Base-by-base conservation (phyloP, 2,888 invertebrate genomes). In the Cryptocephalus primarius region DNA sequence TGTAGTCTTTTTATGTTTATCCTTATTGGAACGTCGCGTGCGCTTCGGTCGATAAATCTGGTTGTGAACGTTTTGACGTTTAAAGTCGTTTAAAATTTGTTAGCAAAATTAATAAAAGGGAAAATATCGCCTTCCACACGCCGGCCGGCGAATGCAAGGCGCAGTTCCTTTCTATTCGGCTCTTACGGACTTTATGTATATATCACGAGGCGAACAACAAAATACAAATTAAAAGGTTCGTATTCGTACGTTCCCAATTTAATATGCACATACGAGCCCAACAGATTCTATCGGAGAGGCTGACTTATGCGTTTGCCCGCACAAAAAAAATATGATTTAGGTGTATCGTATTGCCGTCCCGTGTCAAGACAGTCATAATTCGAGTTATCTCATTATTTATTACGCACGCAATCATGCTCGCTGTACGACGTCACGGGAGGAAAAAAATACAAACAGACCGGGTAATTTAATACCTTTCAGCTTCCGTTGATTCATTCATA, bases 351-450 rank as follows among this genome's bases (percentile, higher is more conserved):
- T 65, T 62, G 62, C 63, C 56, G 58, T 57, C 55, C 56, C 48
- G 52, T 64, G 63, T 65, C 63, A 59, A 54, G 60, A 57, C 59
- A 61, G 60, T 66, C 65, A 65, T 66, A 65, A 65, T 65, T 64
- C 62, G 63, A 66, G 60, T 65, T 65, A 64, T 63, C 62, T 60
- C 57, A 52, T 64, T 64, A 64, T 66, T 64, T 64, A 66, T 64
- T 57, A 48, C 43, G 50, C 59, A 61, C 60, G 63, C 61, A 56
- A 59, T 52, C 56, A 43, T 12, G 36, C 36, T 36, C 11, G 36
- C 36, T 36, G 12, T 36, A 11, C 36, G 36, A 36, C 36, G 36
- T 12, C 12, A 12, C 36, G 36, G 12, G 36, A 36, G 36, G 44
- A 38, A 46, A 45, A 42, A 45, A 48, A 50, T 50, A 53, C 47